Evolutionary conservation across 1,140 invertebrate species (phyloP).

Genomic region (Helicorthomorpha holstii): DNA sequence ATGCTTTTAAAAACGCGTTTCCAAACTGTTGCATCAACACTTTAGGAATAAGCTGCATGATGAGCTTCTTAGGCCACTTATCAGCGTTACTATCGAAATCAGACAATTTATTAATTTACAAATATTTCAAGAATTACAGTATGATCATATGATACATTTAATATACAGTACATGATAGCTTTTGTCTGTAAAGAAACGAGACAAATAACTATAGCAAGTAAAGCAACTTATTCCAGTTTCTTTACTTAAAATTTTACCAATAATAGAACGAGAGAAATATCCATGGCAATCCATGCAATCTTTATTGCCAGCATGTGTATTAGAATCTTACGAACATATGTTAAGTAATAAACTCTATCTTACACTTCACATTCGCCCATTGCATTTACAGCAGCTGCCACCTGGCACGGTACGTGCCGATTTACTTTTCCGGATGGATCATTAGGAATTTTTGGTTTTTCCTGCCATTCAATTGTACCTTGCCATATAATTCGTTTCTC

Average conservation of each 20-base stretch:
- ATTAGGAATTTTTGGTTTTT: conserved; percentile 48
- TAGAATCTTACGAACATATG: too few species aligned
- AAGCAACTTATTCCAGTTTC: too few species aligned
- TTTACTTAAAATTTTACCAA: too few species aligned
- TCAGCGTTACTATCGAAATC: conserved; percentile 50
- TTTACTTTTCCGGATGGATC: conserved; percentile 43
- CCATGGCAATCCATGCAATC: too few species aligned
- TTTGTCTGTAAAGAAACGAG: too few species aligned
- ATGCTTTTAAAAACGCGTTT: conserved; percentile 67
- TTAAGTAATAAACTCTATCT: conserved; percentile 17
- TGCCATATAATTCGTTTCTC: conserved; percentile 63
- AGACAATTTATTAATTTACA: too few species aligned
- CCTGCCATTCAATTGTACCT: conserved; percentile 77
- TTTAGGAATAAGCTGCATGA: conserved; percentile 88
- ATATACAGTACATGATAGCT: too few species aligned
- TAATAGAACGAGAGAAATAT: too few species aligned
- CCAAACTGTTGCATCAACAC: conserved; percentile 72
- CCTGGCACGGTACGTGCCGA: conserved; percentile 64
- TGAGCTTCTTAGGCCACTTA: conserved; percentile 75
- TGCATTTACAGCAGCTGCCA: conserved; percentile 47
- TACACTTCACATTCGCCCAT: conserved; percentile 70
- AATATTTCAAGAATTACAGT: too few species aligned
- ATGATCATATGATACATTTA: too few species aligned
- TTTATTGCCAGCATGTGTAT: too few species aligned
- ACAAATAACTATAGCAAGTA: neutral